Evolutionary conservation across 2,797 vertebrate species (phyloP).

Genomic region (Typhlichthys subterraneus): DNA sequence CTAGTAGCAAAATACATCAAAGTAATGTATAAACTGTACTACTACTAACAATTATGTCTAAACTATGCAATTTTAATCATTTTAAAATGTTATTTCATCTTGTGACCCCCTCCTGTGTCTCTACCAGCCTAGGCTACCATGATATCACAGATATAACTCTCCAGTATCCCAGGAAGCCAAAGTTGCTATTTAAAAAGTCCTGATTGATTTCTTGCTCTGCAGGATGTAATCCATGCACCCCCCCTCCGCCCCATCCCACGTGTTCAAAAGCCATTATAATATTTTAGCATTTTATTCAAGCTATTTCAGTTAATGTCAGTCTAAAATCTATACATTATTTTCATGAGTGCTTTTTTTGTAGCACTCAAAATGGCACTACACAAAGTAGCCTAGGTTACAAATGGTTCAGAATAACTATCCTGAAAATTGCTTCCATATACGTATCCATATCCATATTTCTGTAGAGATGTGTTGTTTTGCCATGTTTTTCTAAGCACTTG

Average conservation of each 20-base stretch:
- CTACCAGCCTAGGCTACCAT: not conserved
- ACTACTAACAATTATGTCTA: no score
- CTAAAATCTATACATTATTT: not conserved
- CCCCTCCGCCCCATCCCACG: not conserved
- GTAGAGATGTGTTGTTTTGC: conserved; percentile 51
- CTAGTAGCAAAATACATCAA: no score
- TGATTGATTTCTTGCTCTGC: conserved; percentile 16
- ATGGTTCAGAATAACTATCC: not conserved
- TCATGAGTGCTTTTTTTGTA: not conserved
- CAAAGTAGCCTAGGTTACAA: not conserved
- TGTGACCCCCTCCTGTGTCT: no score
- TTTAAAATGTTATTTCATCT: no score
- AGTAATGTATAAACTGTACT: no score
- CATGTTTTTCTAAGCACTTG: conserved; percentile 57
- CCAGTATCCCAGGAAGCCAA: not conserved
- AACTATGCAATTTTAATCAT: no score
- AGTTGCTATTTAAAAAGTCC: not conserved
- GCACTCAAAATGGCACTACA: not conserved
- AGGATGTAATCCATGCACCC: conserved; percentile 1
- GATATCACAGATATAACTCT: not conserved
- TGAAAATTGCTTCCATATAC: no score
- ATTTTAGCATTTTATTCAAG: not conserved
- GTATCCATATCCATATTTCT: no score
- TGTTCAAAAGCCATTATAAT: not conserved
- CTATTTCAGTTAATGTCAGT: not conserved